Evolutionary conservation across 2,888 invertebrate species (phyloP).

Genomic region (Mechanitis mazaeus): DNA sequence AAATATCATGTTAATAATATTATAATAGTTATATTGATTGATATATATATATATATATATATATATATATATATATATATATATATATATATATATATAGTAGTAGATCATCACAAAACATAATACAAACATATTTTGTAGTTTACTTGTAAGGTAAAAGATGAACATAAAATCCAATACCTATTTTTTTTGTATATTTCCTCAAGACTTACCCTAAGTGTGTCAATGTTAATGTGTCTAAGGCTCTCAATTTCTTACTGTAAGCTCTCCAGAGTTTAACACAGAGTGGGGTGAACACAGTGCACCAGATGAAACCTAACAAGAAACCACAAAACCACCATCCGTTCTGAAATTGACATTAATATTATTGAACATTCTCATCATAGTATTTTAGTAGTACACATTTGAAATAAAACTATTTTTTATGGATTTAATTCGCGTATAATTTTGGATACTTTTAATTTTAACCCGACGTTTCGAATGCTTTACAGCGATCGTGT

Average conservation of each 20-base stretch:
- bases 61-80: too few species aligned
- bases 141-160: neutral
- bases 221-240: constrained; percentile 51
- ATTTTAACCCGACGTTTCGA: too few species aligned
- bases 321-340: constrained; percentile 82
- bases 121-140: too few species aligned
- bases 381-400: too few species aligned
- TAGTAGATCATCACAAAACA: too few species aligned
- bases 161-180: neutral
- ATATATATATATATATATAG: neutral
- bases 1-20: constrained; percentile 21
- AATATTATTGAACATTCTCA: too few species aligned
- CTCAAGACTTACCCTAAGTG: constrained; percentile 43
- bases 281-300: constrained; percentile 76
- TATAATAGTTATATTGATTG: neutral
- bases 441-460: too few species aligned
- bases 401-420: too few species aligned
- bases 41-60: neutral
- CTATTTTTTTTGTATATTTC: constrained; percentile 14
- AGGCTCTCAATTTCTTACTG: constrained; percentile 61
- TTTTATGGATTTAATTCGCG: too few species aligned
- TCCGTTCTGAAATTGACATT: constrained; percentile 73
- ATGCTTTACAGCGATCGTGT: too few species aligned
- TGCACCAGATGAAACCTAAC: constrained; percentile 76
- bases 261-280: constrained; percentile 74